A percentile compares a stretch with the other conserved stretches of the same genome.
Conservation (phyloP, 2,113 vertebrate genomes). For the rat (Rattus norvegicus) region GRCr8 NC_086023.1:166338001-166338500, state of each 20-base stretch:
- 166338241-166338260: not conserved
- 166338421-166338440: slow-evolving; percentile 71
- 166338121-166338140: slow-evolving; percentile 83
- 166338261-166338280: not conserved
- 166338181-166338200: slow-evolving; percentile 2
- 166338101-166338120: slow-evolving; percentile 71
- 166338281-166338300: not conserved
- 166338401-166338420: slow-evolving; percentile 69
- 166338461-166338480: not conserved
- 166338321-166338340: not conserved
- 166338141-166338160: slow-evolving; percentile 74
- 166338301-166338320: not conserved
- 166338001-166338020: not conserved
- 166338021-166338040: slow-evolving; percentile 61
- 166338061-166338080: slow-evolving; percentile 35
- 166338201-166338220: slow-evolving; percentile 45
- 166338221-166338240: slow-evolving; percentile 28
- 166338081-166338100: slow-evolving; percentile 73
- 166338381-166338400: slow-evolving; percentile 36
- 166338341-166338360: not conserved
- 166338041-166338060: not conserved
- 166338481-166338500: slow-evolving; percentile 10
- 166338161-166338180: slow-evolving; percentile 20
- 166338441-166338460: slow-evolving; percentile 72
- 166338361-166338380: not conserved